Evolutionary conservation across 2,797 vertebrate genomes (phyloP), one percentile per base, ranked within the genome.

Genomic region (Leptoclinus maculatus): DNA sequence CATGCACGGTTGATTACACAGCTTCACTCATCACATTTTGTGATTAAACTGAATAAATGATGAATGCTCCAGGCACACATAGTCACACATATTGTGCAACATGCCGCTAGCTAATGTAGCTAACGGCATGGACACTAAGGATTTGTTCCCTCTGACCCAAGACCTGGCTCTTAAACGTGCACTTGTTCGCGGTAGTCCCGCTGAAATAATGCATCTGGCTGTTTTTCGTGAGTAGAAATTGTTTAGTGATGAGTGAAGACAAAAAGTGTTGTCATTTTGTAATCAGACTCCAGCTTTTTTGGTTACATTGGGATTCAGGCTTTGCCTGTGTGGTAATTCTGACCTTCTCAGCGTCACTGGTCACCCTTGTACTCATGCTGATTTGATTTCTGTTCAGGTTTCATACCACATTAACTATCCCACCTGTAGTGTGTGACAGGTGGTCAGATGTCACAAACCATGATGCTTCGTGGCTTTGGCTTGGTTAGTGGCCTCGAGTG

Each of bases 381-480:
- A 66, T 56, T 66, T 17, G 21, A 53, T 83, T 64, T 81, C 51
- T 84, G 79, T 87, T 74, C 41, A 71, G 65, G 81, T 29, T 85
- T 84, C 78, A 85, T 67, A 9, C 53, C 25, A 63, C 76, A 86
- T 81, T 82, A 84, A 74, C 66, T 53, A 74, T 82, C 51, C 29
- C 62, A 80, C 59, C 69, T 83, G 68, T 63, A 60, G 41, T 62
- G 45, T 71, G 57, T 79, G 69, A 73, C 67, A 73, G 79, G 29
- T 43, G 49, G 65, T 83, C 65, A 68, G 21, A 49, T 71, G 71
- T 83, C 73, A 80, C 53, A 73, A 47, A 45, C 43, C 43, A 2
- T 45, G 43, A 17, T 16, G 43, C 51, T 16, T 39, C 25, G 72
- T 60, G 38, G n/a, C 63, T 76, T 71, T 62, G 54, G 45, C 2